phyloP scores from a whole-genome alignment of 2,113 vertebrate species.

The Sinocyclocheilus anshuiensis region DNA sequence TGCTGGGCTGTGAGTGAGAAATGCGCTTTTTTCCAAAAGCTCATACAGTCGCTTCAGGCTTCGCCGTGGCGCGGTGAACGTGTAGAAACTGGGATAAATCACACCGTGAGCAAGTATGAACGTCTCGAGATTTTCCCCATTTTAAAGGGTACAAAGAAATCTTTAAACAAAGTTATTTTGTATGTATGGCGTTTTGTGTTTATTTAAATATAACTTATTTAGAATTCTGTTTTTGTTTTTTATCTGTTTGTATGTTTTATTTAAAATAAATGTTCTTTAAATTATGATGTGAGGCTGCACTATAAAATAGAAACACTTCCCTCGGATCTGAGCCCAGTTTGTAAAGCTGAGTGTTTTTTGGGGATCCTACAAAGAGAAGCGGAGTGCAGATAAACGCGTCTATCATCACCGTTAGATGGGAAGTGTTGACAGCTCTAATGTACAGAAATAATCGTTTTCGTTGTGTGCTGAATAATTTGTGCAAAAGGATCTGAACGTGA shows the following conservation, averaged over 20 bases:
- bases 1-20: neutral
- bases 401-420: constrained; percentile 59
- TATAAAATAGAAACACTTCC: constrained; percentile 59
- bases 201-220: constrained; percentile 84
- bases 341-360: constrained; percentile 38
- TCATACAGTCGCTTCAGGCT: neutral
- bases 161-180: constrained; percentile 48
- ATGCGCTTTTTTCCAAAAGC: constrained; percentile 19
- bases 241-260: constrained; percentile 72
- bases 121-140: constrained; percentile 41
- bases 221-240: constrained; percentile 58
- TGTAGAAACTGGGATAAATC: constrained; percentile 36
- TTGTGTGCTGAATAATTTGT: constrained; percentile 91
- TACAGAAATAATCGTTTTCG: constrained; percentile 86
- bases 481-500: constrained; percentile 83
- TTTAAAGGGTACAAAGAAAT: constrained; percentile 51
- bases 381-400: constrained; percentile 55
- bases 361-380: neutral
- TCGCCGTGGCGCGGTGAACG: neutral
- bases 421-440: constrained; percentile 65
- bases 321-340: constrained; percentile 59
- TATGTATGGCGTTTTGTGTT: constrained; percentile 72
- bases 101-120: constrained; percentile 31
- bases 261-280: constrained; percentile 71
- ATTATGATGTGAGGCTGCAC: constrained; percentile 60